Evolutionary conservation across 2,888 invertebrate species (phyloP), one percentile per base, ranked within the genome.

Genomic region (Ophion ellenae): DNA sequence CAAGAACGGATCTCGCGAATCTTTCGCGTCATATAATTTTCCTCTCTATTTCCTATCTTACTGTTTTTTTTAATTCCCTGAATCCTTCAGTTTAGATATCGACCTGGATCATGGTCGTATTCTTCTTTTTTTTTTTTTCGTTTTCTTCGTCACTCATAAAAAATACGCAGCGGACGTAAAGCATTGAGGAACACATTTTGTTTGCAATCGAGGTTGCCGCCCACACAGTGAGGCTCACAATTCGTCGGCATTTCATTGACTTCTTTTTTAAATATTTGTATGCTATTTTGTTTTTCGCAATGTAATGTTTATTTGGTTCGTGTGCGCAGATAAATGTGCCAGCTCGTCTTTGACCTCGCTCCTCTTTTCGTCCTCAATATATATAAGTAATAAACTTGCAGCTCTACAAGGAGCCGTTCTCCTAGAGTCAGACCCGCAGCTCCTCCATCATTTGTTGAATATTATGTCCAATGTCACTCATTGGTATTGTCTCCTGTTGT

Each of bases 381-480:
- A n/a, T 5, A 47, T 75, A 75, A 67, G 10, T 57, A 61, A 73
- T 40, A 75, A 75, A 81, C 45, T 20, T 78, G 69, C 88, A 88
- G 86, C 88, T 86, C 88, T 88, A 88, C 11, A 84, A 66, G 57
- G 87, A 88, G 88, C 88, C 88, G 86, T 86, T 88, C 85, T 88
- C 89, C 92, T 92, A 91, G 87, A 93, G 97, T 97, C 97, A 97
- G 97, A 97, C 97, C 85, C 97, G 95, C 94, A 97, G 92, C 94
- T 97, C 97, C 95, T 97, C 97, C 97, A 97, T 97, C 89, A 92
- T 91, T 83, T 94, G 94, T 92, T 95, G 93, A 92, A 92, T 92
- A 88, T 92, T 93, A 87, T 93, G 93, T 89, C 97, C 97, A 86
- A 95, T 94, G 45, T 95, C 95, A 86, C 97, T 96, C 95, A 97